These are phyloP conservation scores for Bibio marci DNA, from an alignment of 2,888 invertebrate species.

Conservation along the genomic window DNA sequence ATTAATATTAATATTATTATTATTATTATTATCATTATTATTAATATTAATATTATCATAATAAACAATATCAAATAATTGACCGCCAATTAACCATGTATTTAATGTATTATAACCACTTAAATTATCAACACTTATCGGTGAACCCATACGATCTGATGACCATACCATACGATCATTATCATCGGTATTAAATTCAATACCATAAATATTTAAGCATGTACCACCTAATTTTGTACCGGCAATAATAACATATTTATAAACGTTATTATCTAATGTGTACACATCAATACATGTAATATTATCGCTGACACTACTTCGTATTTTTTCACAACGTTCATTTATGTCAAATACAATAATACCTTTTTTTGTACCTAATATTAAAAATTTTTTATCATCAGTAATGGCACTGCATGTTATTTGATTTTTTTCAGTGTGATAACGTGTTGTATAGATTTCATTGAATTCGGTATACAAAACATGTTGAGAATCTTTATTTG, in stretches of 20 bases:
- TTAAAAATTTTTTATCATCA: conserved; percentile 18
- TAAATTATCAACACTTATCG: conserved; percentile 11
- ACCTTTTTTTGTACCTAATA: conserved; percentile 24
- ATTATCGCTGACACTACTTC: conserved; percentile 22
- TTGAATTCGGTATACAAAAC: background rate
- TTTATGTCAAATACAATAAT: conserved; percentile 20
- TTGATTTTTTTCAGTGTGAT: background rate
- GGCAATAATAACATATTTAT: conserved; percentile 23
- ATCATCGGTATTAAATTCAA: conserved; percentile 12
- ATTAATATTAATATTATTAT: too few relatives aligned
- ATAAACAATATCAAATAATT: conserved; percentile 17
- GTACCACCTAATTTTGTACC: conserved; percentile 17
- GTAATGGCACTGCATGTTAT: conserved; percentile 19
- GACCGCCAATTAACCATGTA: conserved; percentile 18
- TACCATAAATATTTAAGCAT: conserved; percentile 20
- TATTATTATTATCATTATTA: conserved; percentile 10
- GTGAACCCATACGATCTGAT: conserved; percentile 10
- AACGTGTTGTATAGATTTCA: background rate
- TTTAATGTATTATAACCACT: conserved; percentile 18
- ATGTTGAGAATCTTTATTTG: background rate
- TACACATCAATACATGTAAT: conserved; percentile 24
- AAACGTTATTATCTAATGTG: conserved; percentile 16
- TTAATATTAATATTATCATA: conserved; percentile 9
- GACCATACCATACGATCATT: conserved; percentile 18
- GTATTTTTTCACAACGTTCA: conserved; percentile 15